Percentiles rank a stretch among this genome's conserved stretches.
Evolutionary conservation across 2,888 invertebrate genomes (phyloP).

Genomic region (Vesta saturnalis): DNA sequence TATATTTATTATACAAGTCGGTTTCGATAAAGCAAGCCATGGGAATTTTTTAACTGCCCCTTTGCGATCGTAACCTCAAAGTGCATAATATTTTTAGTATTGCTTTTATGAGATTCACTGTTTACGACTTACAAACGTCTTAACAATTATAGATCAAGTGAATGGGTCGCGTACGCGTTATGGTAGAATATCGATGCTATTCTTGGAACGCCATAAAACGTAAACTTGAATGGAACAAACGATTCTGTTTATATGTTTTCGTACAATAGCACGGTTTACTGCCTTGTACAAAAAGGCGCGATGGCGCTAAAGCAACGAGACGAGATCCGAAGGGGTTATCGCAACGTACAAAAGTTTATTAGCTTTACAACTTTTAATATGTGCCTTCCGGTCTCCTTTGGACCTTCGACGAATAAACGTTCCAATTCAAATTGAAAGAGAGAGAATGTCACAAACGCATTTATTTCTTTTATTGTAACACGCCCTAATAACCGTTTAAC

Average conservation of each 20-base stretch:
- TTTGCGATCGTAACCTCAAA: not conserved
- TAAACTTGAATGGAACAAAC: constrained; percentile 9
- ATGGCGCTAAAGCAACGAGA: not conserved
- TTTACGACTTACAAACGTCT: constrained; percentile 9
- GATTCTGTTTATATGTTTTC: not conserved
- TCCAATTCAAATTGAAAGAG: not conserved
- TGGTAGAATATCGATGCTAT: not conserved
- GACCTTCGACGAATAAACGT: not conserved
- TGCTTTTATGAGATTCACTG: not conserved
- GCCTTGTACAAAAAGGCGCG: too few species aligned
- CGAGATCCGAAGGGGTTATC: not conserved
- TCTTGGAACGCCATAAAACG: constrained; percentile 7
- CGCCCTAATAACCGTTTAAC: constrained; percentile 8
- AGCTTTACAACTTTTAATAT: constrained; percentile 1
- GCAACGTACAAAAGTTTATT: not conserved
- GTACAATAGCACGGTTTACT: too few species aligned
- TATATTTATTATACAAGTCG: not conserved
- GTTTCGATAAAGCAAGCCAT: too few species aligned
- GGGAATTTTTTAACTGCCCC: not conserved
- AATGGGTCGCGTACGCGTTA: not conserved
- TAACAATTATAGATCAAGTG: not conserved
- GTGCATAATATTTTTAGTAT: constrained; percentile 5
- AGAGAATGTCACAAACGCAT: not conserved
- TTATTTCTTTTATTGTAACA: not conserved
- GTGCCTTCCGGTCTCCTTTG: constrained; percentile 4